phyloP scores from a whole-genome alignment of 2,113 vertebrate species.

The Carassius carassius region DNA sequence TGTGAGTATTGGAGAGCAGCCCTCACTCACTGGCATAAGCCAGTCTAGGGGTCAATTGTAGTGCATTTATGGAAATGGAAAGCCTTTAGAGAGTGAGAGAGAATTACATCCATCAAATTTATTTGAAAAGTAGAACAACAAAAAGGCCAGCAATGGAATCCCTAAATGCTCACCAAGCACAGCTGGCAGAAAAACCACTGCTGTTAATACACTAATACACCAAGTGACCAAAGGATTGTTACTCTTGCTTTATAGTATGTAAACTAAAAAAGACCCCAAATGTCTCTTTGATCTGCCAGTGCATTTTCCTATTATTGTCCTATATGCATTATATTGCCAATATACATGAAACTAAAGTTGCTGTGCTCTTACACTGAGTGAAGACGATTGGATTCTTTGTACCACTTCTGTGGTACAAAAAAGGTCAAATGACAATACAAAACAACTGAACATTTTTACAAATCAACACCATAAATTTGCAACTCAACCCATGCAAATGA shows the following conservation, averaged over 20 bases:
- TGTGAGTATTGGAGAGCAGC: background rate
- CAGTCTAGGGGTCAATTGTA: background rate
- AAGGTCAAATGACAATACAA: too few species aligned
- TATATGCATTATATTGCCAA: too few species aligned
- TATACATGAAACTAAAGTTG: background rate
- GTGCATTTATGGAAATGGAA: slow-evolving; percentile 19
- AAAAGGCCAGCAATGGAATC: background rate
- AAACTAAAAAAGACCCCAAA: background rate
- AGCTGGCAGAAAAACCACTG: slow-evolving; percentile 14
- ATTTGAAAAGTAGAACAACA: background rate
- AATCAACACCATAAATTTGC: background rate
- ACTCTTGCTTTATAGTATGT: background rate
- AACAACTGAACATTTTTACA: too few species aligned
- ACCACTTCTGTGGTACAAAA: too few species aligned
- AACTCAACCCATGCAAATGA: background rate
- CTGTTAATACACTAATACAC: slow-evolving; percentile 20
- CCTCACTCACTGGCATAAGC: background rate
- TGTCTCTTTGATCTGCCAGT: background rate
- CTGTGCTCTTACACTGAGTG: background rate
- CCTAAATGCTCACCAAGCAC: slow-evolving; percentile 27
- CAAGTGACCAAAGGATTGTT: background rate
- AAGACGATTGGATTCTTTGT: background rate
- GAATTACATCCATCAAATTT: slow-evolving; percentile 16
- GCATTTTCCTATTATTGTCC: background rate
- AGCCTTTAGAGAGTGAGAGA: background rate